Conservation (phyloP, 2,113 vertebrate genomes). For the Oostethus manadensis region DNA sequence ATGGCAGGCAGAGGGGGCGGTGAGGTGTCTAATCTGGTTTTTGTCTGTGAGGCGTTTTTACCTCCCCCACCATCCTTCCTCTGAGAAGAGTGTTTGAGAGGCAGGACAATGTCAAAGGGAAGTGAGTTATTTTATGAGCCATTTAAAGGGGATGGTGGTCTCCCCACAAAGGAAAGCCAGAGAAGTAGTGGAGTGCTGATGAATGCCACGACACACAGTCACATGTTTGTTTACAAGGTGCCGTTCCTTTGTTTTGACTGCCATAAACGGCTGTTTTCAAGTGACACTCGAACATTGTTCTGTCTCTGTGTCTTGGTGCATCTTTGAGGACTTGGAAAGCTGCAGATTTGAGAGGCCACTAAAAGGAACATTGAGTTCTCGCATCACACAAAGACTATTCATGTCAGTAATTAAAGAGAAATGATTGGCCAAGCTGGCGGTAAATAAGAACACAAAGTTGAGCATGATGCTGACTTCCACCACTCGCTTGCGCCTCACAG, state of each 20-base stretch:
- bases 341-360: conserved; percentile 20
- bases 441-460: conserved; percentile 17
- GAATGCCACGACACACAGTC: conserved; percentile 56
- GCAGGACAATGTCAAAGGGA: conserved; percentile 69
- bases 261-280: conserved; percentile 50
- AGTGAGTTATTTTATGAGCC: conserved; percentile 73
- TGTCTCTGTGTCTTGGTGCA: conserved; percentile 29
- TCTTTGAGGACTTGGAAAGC: conserved; percentile 36
- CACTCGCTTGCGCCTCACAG: conserved; percentile 7
- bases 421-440: conserved; percentile 11
- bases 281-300: conserved; percentile 37
- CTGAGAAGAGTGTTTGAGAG: conserved; percentile 55
- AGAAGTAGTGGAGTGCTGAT: conserved; percentile 29
- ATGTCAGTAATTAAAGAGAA: conserved; percentile 21
- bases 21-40: conserved; percentile 73
- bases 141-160: conserved; percentile 61
- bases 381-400: conserved; percentile 36
- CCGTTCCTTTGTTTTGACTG: conserved; percentile 46
- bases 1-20: conserved; percentile 56
- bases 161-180: conserved; percentile 47
- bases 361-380: conserved; percentile 27
- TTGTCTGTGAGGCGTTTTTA: conserved; percentile 65
- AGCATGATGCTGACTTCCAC: conserved; percentile 15
- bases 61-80: conserved; percentile 58
- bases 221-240: conserved; percentile 66